Base-by-base conservation (phyloP, 2,888 invertebrate species). In the Abrostola tripartita region DNA sequence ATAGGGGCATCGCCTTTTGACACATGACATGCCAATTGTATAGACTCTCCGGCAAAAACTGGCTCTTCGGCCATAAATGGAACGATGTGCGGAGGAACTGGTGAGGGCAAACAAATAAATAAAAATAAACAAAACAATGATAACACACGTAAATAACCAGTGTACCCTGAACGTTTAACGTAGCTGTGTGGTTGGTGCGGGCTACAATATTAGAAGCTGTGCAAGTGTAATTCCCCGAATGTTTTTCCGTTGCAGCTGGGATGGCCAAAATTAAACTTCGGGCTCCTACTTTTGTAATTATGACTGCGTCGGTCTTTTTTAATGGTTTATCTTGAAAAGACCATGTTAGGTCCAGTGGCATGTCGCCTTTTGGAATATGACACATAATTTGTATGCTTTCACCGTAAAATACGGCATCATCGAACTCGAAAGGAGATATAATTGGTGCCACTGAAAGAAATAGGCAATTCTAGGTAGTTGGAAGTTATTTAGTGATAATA, bases 221-320 rank as follows among this genome's bases (percentile, higher is more conserved):
- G 91, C 97, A 98, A 54, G 97, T 97, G 88, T 97, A 97, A 87
- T 96, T 96, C 74, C 97, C 97, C 52, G 96, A 95, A 89, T 97
- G 97, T 77, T 95, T 95, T 63, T 96, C 96, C 78, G 95, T 95
- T 53, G 96, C 96, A 9, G 96, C 95, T 75, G 96, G 96, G 73
- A 97, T 96, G 76, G 95, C 96, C 81, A 96, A 87, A 68, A 96
- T 94, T 71, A 96, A 96, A 81, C 95, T 95, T 76, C 96, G 92
- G 81, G 95, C 95, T 83, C 96, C 96, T 76, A 95, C 92, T 85
- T 95, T 95, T 37, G 96, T 87, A 54, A 96, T 93, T 50, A 89
- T 89, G 67, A 95, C 90, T 71, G 93, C 93, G 65, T 90, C 87
- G 70, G 88, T 90, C 66, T 84, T 86, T 81, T 85, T 86, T 68